These are phyloP conservation scores for Drosophila seclusa DNA, from an alignment of 2,888 invertebrate genomes.

Conservation along the genomic window DNA sequence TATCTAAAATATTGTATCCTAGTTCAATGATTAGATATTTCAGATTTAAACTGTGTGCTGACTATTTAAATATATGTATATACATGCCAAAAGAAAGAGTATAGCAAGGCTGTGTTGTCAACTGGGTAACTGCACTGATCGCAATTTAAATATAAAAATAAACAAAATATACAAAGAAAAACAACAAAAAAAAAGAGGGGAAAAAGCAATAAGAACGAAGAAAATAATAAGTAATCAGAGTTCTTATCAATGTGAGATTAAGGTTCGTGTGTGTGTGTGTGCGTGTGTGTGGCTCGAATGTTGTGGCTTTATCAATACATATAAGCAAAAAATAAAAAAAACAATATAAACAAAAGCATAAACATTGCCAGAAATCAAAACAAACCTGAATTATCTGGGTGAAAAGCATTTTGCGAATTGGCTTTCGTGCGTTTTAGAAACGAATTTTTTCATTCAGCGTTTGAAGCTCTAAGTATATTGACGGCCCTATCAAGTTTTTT, in stretches of 20 bases:
- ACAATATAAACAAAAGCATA: slow-evolving; percentile 34
- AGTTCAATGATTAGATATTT: not conserved
- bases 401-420: slow-evolving; percentile 71
- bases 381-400: slow-evolving; percentile 72
- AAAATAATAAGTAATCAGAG: slow-evolving; percentile 38
- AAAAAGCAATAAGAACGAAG: slow-evolving; percentile 10
- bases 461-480: slow-evolving; percentile 44
- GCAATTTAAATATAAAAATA: slow-evolving; percentile 39
- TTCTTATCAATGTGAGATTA: slow-evolving; percentile 55
- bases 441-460: slow-evolving; percentile 63
- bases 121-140: slow-evolving; percentile 19
- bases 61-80: not conserved
- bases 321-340: slow-evolving; percentile 21
- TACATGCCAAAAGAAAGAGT: not conserved
- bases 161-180: slow-evolving; percentile 22
- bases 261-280: slow-evolving; percentile 20
- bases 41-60: too few species aligned
- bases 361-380: slow-evolving; percentile 65
- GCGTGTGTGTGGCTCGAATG: slow-evolving; percentile 37
- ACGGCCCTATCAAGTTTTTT: not conserved
- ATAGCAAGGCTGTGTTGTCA: not conserved
- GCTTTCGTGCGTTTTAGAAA: slow-evolving; percentile 59
- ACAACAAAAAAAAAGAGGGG: slow-evolving; percentile 12
- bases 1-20: not conserved
- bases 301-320: slow-evolving; percentile 52